Conservation (phyloP, 2,113 vertebrate species). For the Pachycephala philippinensis region DNA sequence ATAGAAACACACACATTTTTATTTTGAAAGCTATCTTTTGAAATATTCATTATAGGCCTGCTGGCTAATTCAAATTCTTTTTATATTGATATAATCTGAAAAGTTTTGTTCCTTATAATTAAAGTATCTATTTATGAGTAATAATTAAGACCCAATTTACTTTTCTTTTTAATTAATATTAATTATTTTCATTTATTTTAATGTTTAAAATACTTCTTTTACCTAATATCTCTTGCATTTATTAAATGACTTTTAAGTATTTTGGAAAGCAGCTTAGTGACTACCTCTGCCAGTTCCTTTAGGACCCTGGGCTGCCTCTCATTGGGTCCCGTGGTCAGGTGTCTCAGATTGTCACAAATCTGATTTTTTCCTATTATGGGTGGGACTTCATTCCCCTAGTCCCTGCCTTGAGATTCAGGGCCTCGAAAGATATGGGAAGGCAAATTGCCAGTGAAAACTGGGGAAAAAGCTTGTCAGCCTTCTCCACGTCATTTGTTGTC, state of each 20-base stretch:
- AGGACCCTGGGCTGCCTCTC: not conserved
- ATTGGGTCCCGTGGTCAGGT: not conserved
- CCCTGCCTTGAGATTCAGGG: not conserved
- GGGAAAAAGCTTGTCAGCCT: not conserved
- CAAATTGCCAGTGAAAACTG: not conserved
- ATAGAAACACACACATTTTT: constrained; percentile 21
- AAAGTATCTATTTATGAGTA: constrained; percentile 37
- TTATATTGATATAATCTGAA: constrained; percentile 56
- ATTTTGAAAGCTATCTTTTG: constrained; percentile 55
- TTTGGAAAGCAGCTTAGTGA: not conserved
- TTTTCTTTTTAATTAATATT: constrained; percentile 11
- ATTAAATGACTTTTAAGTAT: not conserved
- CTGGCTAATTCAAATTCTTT: constrained; percentile 40
- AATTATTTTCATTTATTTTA: not conserved
- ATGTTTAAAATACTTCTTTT: not conserved
- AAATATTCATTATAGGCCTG: constrained; percentile 66
- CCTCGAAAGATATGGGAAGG: not conserved
- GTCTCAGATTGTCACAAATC: not conserved
- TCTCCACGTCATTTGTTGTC: not conserved
- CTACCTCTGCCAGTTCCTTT: not conserved
- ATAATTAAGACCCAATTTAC: constrained; percentile 32
- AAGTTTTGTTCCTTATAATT: constrained; percentile 33
- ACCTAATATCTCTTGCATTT: not conserved
- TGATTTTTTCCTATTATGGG: accelerated
- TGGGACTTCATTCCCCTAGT: not conserved